Evolutionary conservation across 2,797 vertebrate species (phyloP), one percentile per base, ranked within the genome.

Genomic region (Odontamblyopus lacepedii): DNA sequence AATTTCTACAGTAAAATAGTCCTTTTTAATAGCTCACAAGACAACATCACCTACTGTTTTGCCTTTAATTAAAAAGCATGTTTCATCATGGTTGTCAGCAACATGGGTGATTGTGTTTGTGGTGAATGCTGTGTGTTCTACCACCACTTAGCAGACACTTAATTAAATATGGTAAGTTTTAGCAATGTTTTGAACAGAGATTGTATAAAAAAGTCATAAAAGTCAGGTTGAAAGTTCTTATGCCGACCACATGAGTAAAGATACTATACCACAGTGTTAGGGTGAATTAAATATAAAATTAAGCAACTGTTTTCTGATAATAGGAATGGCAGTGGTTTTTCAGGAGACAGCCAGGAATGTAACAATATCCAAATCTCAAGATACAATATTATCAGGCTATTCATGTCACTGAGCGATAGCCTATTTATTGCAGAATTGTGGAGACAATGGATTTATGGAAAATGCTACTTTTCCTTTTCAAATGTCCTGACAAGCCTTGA

Each of bases 31-130:
- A 73, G 13, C 61, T 70, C 61, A 75, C 51, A 79, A 77, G 77
- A 6, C 19, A 44, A n/a, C 55, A 70, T 65, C 53, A 50, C 35
- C 53, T 19, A 19, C 78, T 56, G 19, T 56, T 6, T 44, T 13
- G 2, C 35, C 69, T 2, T 67, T 64, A n/a, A 41, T 61, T 48
- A 67, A 68, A 68, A 68, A 56, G 68, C 51, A 23, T 16, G 26
- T 73, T 12, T 79, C 75, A 76, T 48, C 63, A 70, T 70, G 4
- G 8, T 16, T 65, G 64, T 51, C 68, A 63, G 74, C 79, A 80
- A 68, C 69, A 76, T 66, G 66, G 75, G 48, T 63, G 84, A 70
- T 81, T 87, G 82, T 27, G 69, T 83, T 72, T 68, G 74, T 65
- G 74, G 78, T 69, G 61, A 60, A 65, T 66, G 63, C 63, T 59